Percentiles rank a stretch among this genome's conserved stretches.
Conservation (phyloP, 1,140 invertebrate genomes). For the Ceratitis capitata region DNA sequence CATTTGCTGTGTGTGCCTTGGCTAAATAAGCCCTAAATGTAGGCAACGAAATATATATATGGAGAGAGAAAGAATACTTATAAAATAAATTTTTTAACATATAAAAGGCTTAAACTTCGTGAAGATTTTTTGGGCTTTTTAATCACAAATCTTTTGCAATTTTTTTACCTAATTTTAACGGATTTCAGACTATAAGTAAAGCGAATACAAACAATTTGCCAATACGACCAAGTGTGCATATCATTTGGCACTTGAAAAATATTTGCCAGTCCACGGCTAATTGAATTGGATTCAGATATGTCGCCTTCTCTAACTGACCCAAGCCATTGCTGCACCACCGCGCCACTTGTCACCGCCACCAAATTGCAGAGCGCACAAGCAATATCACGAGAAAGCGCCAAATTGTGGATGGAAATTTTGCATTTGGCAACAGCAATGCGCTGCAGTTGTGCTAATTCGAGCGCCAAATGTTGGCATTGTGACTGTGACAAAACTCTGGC, state of each 20-base stretch:
- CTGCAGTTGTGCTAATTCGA: not conserved
- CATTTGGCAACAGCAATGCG: not conserved
- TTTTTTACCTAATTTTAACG: not conserved
- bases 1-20: not conserved
- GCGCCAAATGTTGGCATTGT: not conserved
- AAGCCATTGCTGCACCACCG: not conserved
- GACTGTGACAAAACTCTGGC: not conserved
- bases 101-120: not conserved
- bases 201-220: not conserved
- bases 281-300: constrained; percentile 37
- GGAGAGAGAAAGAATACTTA: no score
- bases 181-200: not conserved
- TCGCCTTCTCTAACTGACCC: not conserved
- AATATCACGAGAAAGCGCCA: no score
- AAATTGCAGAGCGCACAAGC: no score
- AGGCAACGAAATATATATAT: not conserved
- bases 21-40: not conserved
- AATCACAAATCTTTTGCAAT: no score
- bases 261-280: not conserved
- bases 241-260: not conserved
- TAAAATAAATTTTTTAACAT: no score
- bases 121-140: not conserved
- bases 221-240: not conserved
- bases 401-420: not conserved
- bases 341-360: not conserved